Base-by-base conservation (phyloP, 2,113 vertebrate genomes). In the Solea solea region DNA sequence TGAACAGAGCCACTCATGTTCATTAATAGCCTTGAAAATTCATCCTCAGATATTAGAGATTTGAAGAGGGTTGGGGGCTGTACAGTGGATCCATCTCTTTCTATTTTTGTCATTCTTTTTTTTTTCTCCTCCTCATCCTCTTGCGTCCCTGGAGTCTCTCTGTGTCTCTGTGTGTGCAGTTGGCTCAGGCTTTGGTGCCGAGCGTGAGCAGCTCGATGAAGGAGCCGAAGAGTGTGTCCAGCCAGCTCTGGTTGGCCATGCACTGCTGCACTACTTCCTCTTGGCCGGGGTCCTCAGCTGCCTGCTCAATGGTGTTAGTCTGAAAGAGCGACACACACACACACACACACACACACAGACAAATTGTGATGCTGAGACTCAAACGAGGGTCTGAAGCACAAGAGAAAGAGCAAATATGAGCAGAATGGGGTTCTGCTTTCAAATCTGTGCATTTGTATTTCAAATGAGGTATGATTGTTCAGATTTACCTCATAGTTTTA, bases 191-290 rank as follows among this genome's bases (percentile, higher is more conserved):
- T 90, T 94, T 93, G 84, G 92, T 86, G 89, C 91, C 93, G 84
- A 94, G 95, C 21, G 95, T 95, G 88, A 97, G 94, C 80, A 97
- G 94, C 83, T 97, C 95, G 2, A 95, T 95, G 91, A 96, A 97
- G 80, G 96, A 95, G 89, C 94, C 90, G 74, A 96, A 96, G 61
- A 96, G 95, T 58, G 94, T 95, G 82, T 97, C 96, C 64, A 97
- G 91, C 96, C 96, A 97, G 8, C 94, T 94, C 90, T 96, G 95
- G 89, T 97, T 97, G 82, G 96, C 94, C 96, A 97, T 97, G 85
- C 96, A 97, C 92, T 97, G 96, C 91, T 97, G 96, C 57, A 97
- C 96, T 67, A 97, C 96, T 83, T 97, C 96, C 91, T 97, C 96
- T 89, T 97, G 96, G 8, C 96, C 96, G 4, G 96, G 93, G 89